Conservation (phyloP, 2,888 invertebrate genomes). For the Cryptophagus acutangulus region DNA sequence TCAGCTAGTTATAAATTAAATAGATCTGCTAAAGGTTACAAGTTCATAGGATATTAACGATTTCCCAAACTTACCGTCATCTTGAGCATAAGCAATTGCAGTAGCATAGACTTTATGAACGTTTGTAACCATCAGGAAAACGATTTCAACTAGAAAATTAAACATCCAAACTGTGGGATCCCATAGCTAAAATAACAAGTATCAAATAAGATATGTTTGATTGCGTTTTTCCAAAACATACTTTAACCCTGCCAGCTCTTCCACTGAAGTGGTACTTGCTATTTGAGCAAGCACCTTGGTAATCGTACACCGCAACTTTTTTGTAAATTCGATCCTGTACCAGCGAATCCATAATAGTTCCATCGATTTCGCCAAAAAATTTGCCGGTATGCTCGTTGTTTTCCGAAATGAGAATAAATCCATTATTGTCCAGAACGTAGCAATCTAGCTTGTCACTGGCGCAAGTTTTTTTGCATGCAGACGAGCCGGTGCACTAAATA, state of each 20-base stretch:
- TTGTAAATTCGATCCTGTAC: slow-evolving; percentile 88
- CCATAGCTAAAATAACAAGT: slow-evolving; percentile 49
- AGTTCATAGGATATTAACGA: no score
- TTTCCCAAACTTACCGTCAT: no score
- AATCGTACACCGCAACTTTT: slow-evolving; percentile 80
- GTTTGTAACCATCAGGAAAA: slow-evolving; percentile 52
- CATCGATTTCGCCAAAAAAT: slow-evolving; percentile 92
- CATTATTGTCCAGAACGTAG: slow-evolving; percentile 91
- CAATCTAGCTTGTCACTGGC: slow-evolving; percentile 85
- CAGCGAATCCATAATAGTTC: slow-evolving; percentile 88
- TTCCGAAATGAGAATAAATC: slow-evolving; percentile 88
- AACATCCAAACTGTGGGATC: slow-evolving; percentile 55
- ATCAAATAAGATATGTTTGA: no score
- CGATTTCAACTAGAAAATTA: slow-evolving; percentile 52
- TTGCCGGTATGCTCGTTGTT: slow-evolving; percentile 80
- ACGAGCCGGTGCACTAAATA: slow-evolving; percentile 63
- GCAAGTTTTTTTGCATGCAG: slow-evolving; percentile 75
- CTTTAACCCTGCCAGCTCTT: slow-evolving; percentile 45
- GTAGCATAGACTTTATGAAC: slow-evolving; percentile 47
- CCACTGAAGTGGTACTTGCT: slow-evolving; percentile 63
- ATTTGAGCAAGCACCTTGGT: slow-evolving; percentile 79
- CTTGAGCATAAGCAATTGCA: slow-evolving; percentile 49
- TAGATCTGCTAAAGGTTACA: no score
- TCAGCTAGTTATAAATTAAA: no score
- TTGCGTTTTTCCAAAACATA: no score